Base-by-base conservation (phyloP, 2,797 vertebrate species). In the Lagocephalus sceleratus region DNA sequence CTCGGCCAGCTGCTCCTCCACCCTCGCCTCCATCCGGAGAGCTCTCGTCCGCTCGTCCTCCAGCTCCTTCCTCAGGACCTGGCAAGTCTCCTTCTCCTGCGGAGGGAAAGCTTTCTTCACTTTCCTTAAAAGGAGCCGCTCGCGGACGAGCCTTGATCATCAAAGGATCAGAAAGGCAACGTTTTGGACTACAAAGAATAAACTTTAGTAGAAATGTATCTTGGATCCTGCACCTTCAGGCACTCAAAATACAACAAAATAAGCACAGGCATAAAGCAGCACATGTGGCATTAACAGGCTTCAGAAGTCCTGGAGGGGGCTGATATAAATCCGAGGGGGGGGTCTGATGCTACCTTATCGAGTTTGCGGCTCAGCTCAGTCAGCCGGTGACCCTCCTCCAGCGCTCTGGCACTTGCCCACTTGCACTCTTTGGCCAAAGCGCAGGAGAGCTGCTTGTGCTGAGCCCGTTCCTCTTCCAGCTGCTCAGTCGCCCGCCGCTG, bases 1-100 rank as follows among this genome's bases (percentile, higher is more conserved):
- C 87, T 99, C 96, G 0, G 95, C 96, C 70, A 98, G 78, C 76
- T 97, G 94, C 87, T 97, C 95, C 80, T 99, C 97, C 58, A 96
- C 92, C 62, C 92, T 93, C 5, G 97, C 97, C 85, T 99, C 97
- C 58, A 94, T 98, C 72, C 94, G 93, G 68, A 96, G 77, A 20
- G 93, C 85, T 25, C 89, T 76, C 85, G 86, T 93, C 78, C 87
- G 88, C 86, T 97, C 94, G 1, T 93, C 91, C 0, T 92, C 91
- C 80, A 99, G 70, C 76, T 95, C 94, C 3, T 85, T 89, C 66
- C 87, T 91, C 73, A 97, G 83, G 20, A 85, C 85, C 47, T 90
- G 92, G 64, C 78, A 91, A 20, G 89, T 88, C 51, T 90, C 90
- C 78, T 82, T 93, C 81, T 97, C 94, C 75, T 89, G 51, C 3